Conservation (phyloP, 2,888 invertebrate species). For the Noctua janthina region DNA sequence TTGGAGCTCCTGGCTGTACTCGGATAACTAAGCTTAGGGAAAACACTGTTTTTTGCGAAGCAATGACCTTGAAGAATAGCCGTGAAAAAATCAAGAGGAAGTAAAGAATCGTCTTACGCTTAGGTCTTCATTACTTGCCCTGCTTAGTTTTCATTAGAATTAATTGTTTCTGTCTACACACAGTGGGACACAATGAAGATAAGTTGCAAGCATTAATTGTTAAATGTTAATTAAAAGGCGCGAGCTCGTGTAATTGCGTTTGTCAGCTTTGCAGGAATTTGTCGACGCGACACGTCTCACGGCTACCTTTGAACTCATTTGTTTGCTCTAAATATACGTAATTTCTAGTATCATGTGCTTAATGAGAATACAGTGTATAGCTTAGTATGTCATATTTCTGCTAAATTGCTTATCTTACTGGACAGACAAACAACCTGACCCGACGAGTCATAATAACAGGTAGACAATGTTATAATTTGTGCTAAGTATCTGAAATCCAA, state of each 20-base stretch:
- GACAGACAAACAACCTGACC: constrained; percentile 17
- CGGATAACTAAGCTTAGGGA: neutral
- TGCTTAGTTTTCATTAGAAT: constrained; percentile 56
- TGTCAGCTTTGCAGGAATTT: constrained; percentile 48
- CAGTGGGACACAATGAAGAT: constrained; percentile 58
- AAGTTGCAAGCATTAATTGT: constrained; percentile 58
- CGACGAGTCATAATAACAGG: constrained; percentile 16
- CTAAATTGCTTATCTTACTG: constrained; percentile 30
- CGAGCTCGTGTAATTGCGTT: constrained; percentile 45
- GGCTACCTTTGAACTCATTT: constrained; percentile 38
- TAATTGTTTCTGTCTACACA: constrained; percentile 48
- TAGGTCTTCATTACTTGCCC: constrained; percentile 32
- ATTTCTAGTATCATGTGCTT: constrained; percentile 22
- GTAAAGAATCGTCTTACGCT: constrained; percentile 11
- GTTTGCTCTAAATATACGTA: constrained; percentile 29
- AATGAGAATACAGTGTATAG: constrained; percentile 36
- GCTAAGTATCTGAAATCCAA: constrained; percentile 33
- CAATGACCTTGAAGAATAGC: neutral
- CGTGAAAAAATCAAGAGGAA: constrained; percentile 11
- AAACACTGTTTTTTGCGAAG: neutral
- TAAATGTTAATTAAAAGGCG: constrained; percentile 60
- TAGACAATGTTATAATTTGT: constrained; percentile 36
- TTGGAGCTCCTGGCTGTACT: neutral
- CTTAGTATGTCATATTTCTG: constrained; percentile 32
- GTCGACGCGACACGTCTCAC: constrained; percentile 19